These are phyloP conservation scores for Drosophila varians DNA, from an alignment of 1,140 invertebrate genomes.

Conservation along the genomic window DNA sequence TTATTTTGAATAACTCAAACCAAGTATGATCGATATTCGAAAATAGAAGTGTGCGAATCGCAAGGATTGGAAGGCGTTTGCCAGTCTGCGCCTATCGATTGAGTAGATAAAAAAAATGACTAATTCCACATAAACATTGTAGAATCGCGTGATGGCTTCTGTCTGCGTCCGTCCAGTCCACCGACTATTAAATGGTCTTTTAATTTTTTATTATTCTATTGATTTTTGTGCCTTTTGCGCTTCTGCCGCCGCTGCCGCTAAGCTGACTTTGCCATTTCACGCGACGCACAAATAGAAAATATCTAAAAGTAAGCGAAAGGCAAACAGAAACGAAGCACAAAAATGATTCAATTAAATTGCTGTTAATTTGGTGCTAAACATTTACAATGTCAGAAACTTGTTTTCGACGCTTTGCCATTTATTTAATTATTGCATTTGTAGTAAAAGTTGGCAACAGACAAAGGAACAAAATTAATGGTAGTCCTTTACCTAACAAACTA, in stretches of 20 bases:
- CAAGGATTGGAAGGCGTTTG: neutral
- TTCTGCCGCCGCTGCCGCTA: neutral
- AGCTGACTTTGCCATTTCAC: conserved; percentile 24
- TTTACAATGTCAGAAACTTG: conserved; percentile 74
- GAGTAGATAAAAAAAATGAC: conserved; percentile 24
- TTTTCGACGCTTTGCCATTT: conserved; percentile 57
- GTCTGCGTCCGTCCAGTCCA: conserved; percentile 6
- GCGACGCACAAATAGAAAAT: no score
- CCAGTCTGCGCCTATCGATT: conserved; percentile 24
- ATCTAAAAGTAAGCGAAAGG: conserved; percentile 24
- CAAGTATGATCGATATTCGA: conserved; percentile 11
- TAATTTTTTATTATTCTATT: conserved; percentile 75
- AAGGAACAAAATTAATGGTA: neutral
- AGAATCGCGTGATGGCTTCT: conserved; percentile 40
- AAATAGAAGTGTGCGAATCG: neutral
- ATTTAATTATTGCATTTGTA: conserved; percentile 34
- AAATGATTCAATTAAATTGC: conserved; percentile 64
- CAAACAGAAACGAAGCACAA: conserved; percentile 18
- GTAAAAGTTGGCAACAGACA: conserved; percentile 47
- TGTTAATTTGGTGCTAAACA: conserved; percentile 77
- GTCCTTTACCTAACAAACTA: neutral
- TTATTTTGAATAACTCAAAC: neutral
- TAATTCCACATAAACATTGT: conserved; percentile 8
- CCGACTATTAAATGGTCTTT: conserved; percentile 65
- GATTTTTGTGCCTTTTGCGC: conserved; percentile 55